Base-by-base conservation (phyloP, 1,140 invertebrate species). In the Brachionus rotundiformis region DNA sequence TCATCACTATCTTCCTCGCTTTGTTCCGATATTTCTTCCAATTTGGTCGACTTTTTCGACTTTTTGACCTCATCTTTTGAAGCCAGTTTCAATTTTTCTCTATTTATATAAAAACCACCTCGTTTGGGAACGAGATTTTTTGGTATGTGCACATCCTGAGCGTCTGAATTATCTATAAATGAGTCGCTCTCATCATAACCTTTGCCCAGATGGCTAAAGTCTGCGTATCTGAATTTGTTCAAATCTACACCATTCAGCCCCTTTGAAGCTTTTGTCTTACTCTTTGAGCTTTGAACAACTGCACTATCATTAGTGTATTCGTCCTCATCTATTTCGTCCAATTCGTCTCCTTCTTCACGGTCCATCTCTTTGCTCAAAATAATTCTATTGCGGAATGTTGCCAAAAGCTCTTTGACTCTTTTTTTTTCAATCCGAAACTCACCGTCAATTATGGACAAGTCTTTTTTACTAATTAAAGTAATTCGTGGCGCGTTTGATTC, bases 91-190 rank as follows among this genome's bases (percentile, higher is more conserved):
- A 73, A 44, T 73, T 39, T 36, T 79, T 79, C 47, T 29, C 59
- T 36, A 25, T 79, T 79, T 27, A 79, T 79, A 54, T 79, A 79
- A 79, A 79, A 79, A 39, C 47, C 76, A 1, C 76, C 76, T 11
- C 47, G 8, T 79, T 79, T 79, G n/a, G 76, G 76, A 10, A 39
- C 76, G 0, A 79, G 19, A 61, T 79, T 59, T 36, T 54, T 63
- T 11, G 76, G 76, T 31, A 79, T 39, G 31, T 59, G 76, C 1
- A 59, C 76, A 54, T 79, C 76, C 31, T 79, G 44, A n/a, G 76
- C 76, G 33, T 79, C 76, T 59, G 76, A 79, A 41, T 79, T 79
- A 29, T 79, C 76, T 59, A 79, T 79, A 29, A 79, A 79, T 2
- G 76, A 79, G 7, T 79, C 76, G 29, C 76, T 79, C 59, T 79